phyloP scores from a whole-genome alignment of 2,113 vertebrate species.

The Phyllopteryx taeniolatus region DNA sequence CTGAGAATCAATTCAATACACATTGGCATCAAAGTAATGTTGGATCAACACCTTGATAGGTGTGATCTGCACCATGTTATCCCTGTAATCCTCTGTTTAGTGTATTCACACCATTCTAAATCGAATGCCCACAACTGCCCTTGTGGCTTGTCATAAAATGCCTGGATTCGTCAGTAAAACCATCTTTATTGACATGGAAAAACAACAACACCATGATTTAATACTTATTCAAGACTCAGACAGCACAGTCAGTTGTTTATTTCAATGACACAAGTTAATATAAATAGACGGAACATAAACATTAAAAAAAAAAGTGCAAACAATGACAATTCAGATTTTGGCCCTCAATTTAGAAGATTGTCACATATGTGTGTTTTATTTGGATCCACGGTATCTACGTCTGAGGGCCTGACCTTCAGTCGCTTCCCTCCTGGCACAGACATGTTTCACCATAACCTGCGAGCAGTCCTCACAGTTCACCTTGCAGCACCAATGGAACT shows the following conservation, averaged over 20 bases:
- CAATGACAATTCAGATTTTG: slow-evolving; percentile 3
- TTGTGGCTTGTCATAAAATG: slow-evolving; percentile 3
- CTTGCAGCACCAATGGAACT: slow-evolving; percentile 95
- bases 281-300: slow-evolving; percentile 48
- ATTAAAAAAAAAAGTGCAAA: slow-evolving; percentile 53
- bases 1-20: slow-evolving; percentile 53
- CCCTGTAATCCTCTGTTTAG: slow-evolving; percentile 60
- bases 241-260: slow-evolving; percentile 6
- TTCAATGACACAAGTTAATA: slow-evolving; percentile 23
- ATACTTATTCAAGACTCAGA: slow-evolving; percentile 8
- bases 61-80: slow-evolving; percentile 52
- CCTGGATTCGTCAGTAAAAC: not conserved
- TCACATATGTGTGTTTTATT: slow-evolving; percentile 16
- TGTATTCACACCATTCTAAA: slow-evolving; percentile 53
- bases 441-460: slow-evolving; percentile 80
- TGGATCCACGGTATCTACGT: slow-evolving; percentile 68
- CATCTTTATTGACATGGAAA: slow-evolving; percentile 2
- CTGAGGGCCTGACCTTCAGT: slow-evolving; percentile 43
- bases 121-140: slow-evolving; percentile 18
- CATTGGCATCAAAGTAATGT: slow-evolving; percentile 59
- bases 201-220: not conserved
- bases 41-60: slow-evolving; percentile 53
- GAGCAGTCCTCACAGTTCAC: slow-evolving; percentile 90
- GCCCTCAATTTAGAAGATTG: not conserved
- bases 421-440: slow-evolving; percentile 74